phyloP scores from a whole-genome alignment of 2,888 invertebrate genomes.

The Drosophila suboccidentalis region DNA sequence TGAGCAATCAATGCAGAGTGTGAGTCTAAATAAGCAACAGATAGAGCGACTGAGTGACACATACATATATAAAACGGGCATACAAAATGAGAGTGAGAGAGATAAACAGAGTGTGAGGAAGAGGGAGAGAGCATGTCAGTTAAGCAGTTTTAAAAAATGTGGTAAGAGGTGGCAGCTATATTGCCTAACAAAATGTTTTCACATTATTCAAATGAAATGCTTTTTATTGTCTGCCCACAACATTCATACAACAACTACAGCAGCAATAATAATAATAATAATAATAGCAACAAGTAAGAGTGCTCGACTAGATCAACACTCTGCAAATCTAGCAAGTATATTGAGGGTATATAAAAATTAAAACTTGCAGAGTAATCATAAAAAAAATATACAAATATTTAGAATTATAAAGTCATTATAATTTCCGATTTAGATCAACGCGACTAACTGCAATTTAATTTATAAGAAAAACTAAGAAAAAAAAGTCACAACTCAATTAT shows the following conservation, averaged over 20 bases:
- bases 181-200: conserved; percentile 71
- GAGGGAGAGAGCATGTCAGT: conserved; percentile 17
- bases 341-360: background rate
- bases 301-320: background rate
- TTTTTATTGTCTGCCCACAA: conserved; percentile 66
- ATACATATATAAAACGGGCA: background rate
- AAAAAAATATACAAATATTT: too few relatives aligned
- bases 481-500: background rate
- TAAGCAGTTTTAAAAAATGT: conserved; percentile 37
- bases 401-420: background rate
- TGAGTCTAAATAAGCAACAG: conserved; percentile 32
- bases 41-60: conserved; percentile 16
- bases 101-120: background rate
- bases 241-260: conserved; percentile 27
- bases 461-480: background rate
- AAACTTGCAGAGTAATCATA: too few relatives aligned
- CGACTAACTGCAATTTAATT: background rate
- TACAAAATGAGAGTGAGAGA: background rate
- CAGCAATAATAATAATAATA: conserved; percentile 30
- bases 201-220: conserved; percentile 77
- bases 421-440: background rate
- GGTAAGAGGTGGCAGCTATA: conserved; percentile 24
- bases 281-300: conserved; percentile 13
- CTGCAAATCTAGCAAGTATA: background rate
- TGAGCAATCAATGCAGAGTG: conserved; percentile 52